Conservation (phyloP, 2,888 invertebrate genomes). For the Ornithoptera priamus region DNA sequence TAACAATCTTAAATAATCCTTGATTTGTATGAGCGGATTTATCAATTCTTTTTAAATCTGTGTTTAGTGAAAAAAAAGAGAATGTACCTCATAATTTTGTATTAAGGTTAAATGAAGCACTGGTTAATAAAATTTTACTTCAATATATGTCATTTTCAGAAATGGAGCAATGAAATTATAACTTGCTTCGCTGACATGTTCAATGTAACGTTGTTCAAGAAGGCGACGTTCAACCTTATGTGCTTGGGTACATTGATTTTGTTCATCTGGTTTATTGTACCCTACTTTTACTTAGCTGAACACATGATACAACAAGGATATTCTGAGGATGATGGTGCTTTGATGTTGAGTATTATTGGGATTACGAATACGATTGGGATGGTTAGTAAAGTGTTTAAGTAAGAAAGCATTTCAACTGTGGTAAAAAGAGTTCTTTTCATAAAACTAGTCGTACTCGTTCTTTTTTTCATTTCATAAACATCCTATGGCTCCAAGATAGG, state of each 20-base stretch:
- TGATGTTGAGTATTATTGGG: slow-evolving; percentile 91
- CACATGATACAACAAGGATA: slow-evolving; percentile 86
- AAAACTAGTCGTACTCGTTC: too few relatives aligned
- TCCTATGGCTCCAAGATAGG: too few relatives aligned
- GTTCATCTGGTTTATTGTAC: slow-evolving; percentile 96
- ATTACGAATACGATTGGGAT: slow-evolving; percentile 95
- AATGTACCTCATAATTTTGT: too few relatives aligned
- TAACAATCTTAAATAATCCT: too few relatives aligned
- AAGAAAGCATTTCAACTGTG: background rate
- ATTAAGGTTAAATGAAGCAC: too few relatives aligned
- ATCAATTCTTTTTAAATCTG: too few relatives aligned
- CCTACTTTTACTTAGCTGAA: slow-evolving; percentile 95
- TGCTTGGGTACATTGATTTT: slow-evolving; percentile 92
- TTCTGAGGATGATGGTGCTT: slow-evolving; percentile 86
- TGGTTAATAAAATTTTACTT: too few relatives aligned
- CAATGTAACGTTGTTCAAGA: slow-evolving; percentile 89
- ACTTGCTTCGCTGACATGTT: slow-evolving; percentile 73
- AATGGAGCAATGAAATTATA: slow-evolving; percentile 68
- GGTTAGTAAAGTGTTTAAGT: slow-evolving; percentile 71
- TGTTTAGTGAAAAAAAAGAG: too few relatives aligned
- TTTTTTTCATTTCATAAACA: too few relatives aligned
- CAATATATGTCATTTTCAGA: slow-evolving; percentile 45
- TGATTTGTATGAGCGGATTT: too few relatives aligned
- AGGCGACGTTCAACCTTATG: slow-evolving; percentile 88
- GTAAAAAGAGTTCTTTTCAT: too few relatives aligned